phyloP scores from a whole-genome alignment of 2,113 vertebrate genomes.

The Petromus typicus region DNA sequence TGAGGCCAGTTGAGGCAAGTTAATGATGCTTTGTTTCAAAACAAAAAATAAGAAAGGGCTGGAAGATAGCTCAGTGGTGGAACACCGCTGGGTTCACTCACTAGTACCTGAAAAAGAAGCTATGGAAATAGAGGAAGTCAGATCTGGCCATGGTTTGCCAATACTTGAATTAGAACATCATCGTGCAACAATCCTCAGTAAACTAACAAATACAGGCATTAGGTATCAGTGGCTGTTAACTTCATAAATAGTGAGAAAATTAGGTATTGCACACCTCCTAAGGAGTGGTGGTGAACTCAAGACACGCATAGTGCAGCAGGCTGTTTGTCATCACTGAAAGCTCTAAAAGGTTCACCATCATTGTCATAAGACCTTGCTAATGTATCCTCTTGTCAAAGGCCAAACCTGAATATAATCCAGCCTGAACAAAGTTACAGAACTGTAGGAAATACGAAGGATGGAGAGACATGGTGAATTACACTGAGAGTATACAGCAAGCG shows the following conservation, averaged over 20 bases:
- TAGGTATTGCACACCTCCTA: not conserved
- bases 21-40: not conserved
- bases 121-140: not conserved
- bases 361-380: not conserved
- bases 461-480: not conserved
- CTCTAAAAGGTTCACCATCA: not conserved
- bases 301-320: not conserved
- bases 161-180: conserved; percentile 23
- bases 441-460: conserved; percentile 24
- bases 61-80: not conserved
- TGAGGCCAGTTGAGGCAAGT: not conserved
- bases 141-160: not conserved
- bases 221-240: not conserved
- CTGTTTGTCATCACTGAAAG: not conserved
- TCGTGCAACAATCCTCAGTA: not conserved
- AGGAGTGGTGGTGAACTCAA: not conserved
- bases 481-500: not conserved
- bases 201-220: not conserved
- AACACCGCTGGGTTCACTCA: not conserved
- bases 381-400: not conserved
- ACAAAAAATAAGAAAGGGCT: not conserved
- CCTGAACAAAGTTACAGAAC: not conserved
- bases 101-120: not conserved
- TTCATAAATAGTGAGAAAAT: conserved; percentile 10
- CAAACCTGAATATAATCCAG: conserved; percentile 8